Evolutionary conservation across 2,113 vertebrate species (phyloP).

Genomic region (Phalacrocorax carbo): DNA sequence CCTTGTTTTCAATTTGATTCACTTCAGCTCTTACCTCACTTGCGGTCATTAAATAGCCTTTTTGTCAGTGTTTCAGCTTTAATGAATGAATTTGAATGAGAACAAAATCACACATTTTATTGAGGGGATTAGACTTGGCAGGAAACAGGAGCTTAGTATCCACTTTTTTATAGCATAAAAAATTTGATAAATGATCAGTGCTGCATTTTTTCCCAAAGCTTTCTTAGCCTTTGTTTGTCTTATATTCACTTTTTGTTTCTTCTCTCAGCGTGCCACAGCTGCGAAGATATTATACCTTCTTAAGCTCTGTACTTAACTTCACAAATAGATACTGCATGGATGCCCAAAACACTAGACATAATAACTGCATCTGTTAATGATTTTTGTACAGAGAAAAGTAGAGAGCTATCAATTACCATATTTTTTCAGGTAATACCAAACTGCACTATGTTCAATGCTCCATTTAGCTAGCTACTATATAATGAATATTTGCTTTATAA

Average conservation of each 20-base stretch:
- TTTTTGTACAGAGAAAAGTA: not conserved
- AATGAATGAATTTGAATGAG: not conserved
- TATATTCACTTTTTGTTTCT: not conserved
- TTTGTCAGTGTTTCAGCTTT: not conserved
- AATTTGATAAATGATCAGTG: not conserved
- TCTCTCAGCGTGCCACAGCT: not conserved
- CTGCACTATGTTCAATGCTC: not conserved
- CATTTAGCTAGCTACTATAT: not conserved
- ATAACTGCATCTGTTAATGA: not conserved
- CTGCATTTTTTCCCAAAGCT: not conserved
- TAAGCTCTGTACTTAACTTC: not conserved
- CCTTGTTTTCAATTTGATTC: not conserved
- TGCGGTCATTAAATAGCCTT: not conserved
- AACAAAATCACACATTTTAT: not conserved
- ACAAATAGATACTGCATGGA: not conserved
- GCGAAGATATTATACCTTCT: not conserved
- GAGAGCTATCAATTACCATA: not conserved
- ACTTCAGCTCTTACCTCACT: not conserved
- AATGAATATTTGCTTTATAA: not conserved
- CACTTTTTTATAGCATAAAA: not conserved
- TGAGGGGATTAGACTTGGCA: not conserved
- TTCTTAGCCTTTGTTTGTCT: not conserved
- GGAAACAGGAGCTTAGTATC: not conserved
- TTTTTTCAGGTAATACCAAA: not conserved
- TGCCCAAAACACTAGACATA: not conserved